Evolutionary conservation across 2,113 vertebrate genomes (phyloP).

Genomic region (Brevimyrus niger): DNA sequence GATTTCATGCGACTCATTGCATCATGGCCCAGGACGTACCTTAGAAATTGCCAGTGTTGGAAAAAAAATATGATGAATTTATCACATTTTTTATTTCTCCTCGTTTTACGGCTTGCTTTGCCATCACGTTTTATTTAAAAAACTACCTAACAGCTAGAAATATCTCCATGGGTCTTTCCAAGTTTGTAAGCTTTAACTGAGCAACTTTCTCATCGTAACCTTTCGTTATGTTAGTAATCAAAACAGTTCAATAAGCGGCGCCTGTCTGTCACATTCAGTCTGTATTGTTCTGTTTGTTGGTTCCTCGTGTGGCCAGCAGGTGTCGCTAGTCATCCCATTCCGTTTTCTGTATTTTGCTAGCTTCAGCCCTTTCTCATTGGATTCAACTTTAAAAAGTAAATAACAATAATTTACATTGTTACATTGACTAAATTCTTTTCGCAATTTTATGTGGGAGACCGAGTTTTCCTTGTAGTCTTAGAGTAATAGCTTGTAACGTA

Average conservation of each 20-base stretch:
- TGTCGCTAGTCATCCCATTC: too few species aligned
- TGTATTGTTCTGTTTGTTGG: too few species aligned
- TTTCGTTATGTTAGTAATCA: neutral
- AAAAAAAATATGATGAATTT: neutral
- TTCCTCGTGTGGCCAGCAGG: neutral
- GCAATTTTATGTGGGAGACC: neutral
- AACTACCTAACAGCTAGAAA: too few species aligned
- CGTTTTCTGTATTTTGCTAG: too few species aligned
- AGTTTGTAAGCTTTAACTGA: too few species aligned
- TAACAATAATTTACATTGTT: neutral
- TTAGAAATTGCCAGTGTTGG: conserved; percentile 30
- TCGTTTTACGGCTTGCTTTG: too few species aligned
- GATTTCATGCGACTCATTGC: conserved; percentile 62
- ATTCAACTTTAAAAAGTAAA: neutral
- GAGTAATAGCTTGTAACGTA: neutral
- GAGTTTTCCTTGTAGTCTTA: neutral
- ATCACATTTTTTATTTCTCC: too few species aligned
- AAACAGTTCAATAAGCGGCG: neutral
- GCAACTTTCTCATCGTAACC: too few species aligned
- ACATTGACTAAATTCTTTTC: neutral
- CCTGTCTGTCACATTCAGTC: neutral
- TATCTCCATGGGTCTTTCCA: too few species aligned
- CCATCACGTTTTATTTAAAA: too few species aligned
- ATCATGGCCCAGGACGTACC: conserved; percentile 71
- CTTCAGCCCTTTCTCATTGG: too few species aligned